Conservation (phyloP, 2,797 vertebrate genomes). For the Phalanger gymnotis region DNA sequence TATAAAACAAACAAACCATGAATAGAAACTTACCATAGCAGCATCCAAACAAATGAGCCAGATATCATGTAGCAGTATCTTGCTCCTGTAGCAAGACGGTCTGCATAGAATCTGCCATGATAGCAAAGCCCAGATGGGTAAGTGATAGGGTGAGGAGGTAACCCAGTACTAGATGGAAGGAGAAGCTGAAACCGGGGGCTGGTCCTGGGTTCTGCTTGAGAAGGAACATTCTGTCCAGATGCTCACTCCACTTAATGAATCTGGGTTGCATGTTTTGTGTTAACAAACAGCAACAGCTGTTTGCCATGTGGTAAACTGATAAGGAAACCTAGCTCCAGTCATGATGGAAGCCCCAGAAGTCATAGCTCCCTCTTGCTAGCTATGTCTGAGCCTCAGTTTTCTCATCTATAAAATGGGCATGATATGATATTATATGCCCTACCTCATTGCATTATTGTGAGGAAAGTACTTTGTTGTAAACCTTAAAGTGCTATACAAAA, state of each 20-base stretch:
- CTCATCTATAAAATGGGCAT: neutral
- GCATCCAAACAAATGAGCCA: neutral
- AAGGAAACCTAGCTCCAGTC: neutral
- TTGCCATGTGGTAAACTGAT: neutral
- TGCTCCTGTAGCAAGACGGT: neutral
- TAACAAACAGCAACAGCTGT: neutral
- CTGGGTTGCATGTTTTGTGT: neutral
- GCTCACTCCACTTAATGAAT: neutral
- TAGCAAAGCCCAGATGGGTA: accelerated
- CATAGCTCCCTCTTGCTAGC: neutral
- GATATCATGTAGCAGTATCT: neutral
- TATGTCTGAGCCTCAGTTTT: neutral
- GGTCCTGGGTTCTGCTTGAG: neutral
- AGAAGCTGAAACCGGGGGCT: neutral
- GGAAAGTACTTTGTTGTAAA: neutral
- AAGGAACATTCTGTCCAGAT: neutral
- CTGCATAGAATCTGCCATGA: neutral
- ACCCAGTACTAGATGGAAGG: neutral
- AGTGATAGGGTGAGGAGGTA: accelerated
- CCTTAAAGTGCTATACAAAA: neutral
- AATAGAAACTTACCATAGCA: neutral
- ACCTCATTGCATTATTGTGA: neutral
- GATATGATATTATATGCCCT: neutral
- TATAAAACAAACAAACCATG: neutral
- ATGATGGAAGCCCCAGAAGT: neutral